phyloP scores from a whole-genome alignment of 2,888 invertebrate genomes.

The Oxycera nigricornis region DNA sequence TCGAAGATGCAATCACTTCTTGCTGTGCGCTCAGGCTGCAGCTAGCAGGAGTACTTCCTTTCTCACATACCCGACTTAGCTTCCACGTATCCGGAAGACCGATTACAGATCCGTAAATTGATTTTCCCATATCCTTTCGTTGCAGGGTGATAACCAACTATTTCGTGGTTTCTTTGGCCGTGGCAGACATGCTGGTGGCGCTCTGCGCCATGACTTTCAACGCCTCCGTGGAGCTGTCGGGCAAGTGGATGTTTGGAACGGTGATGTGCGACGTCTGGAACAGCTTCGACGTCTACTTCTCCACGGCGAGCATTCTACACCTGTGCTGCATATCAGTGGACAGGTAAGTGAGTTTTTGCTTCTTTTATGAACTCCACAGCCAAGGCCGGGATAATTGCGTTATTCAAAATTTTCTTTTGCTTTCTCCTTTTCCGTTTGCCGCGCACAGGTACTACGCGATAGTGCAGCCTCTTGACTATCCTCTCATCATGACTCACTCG shows the following conservation, averaged over 20 bases:
- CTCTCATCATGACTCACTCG: constrained; percentile 86
- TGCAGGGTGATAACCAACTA: constrained; percentile 88
- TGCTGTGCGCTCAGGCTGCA: too few relatives aligned
- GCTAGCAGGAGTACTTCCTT: too few relatives aligned
- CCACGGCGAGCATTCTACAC: constrained; percentile 89
- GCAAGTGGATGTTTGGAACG: constrained; percentile 87
- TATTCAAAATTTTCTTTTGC: not conserved
- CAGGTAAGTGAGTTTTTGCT: constrained; percentile 54
- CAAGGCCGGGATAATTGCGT: constrained; percentile 6
- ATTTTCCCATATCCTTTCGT: not conserved
- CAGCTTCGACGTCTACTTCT: constrained; percentile 92
- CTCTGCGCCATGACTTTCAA: constrained; percentile 92
- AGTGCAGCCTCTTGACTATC: constrained; percentile 89
- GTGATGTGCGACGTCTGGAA: constrained; percentile 95
- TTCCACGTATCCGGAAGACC: too few relatives aligned
- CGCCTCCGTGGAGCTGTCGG: constrained; percentile 84
- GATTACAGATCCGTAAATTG: not conserved
- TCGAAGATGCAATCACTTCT: too few relatives aligned
- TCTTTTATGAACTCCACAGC: constrained; percentile 53
- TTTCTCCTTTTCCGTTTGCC: not conserved
- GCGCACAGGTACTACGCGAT: constrained; percentile 81
- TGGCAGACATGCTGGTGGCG: constrained; percentile 93
- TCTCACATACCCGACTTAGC: too few relatives aligned
- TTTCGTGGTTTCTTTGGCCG: constrained; percentile 93
- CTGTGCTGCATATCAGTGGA: constrained; percentile 95